phyloP scores from a whole-genome alignment of 2,113 vertebrate genomes.

The Neotragus moschatus region DNA sequence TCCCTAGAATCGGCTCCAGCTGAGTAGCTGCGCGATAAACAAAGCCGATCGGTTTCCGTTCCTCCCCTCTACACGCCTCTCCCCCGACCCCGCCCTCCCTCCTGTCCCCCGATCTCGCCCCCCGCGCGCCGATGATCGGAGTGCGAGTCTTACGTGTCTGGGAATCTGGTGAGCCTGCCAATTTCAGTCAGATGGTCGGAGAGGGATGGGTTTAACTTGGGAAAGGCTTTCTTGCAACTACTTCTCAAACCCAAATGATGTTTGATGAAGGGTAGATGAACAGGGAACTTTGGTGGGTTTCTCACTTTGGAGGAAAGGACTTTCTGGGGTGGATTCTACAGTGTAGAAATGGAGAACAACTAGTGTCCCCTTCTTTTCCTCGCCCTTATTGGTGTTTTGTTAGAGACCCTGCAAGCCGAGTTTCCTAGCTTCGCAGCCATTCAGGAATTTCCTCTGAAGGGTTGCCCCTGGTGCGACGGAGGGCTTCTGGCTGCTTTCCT shows the following conservation, averaged over 20 bases:
- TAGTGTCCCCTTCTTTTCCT: no score
- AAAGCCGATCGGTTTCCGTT: constrained; percentile 58
- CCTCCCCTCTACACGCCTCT: neutral
- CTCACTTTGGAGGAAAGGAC: neutral
- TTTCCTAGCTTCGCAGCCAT: neutral
- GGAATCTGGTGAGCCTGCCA: neutral
- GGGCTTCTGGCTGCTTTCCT: neutral
- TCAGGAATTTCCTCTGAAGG: neutral
- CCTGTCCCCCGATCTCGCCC: no score
- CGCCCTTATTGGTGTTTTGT: neutral
- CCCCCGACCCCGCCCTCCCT: neutral
- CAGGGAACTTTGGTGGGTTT: neutral
- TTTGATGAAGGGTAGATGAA: neutral
- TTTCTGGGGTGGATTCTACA: neutral
- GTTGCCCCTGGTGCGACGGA: neutral
- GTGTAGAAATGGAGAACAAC: neutral
- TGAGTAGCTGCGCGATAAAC: constrained; percentile 24
- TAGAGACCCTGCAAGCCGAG: neutral
- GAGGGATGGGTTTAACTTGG: neutral
- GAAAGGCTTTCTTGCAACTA: neutral
- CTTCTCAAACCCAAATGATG: neutral
- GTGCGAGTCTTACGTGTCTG: neutral
- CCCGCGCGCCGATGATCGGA: neutral
- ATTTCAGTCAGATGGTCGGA: neutral
- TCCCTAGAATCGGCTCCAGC: neutral